phyloP scores from a whole-genome alignment of 2,113 vertebrate genomes.

The Centrocercus urophasianus region DNA sequence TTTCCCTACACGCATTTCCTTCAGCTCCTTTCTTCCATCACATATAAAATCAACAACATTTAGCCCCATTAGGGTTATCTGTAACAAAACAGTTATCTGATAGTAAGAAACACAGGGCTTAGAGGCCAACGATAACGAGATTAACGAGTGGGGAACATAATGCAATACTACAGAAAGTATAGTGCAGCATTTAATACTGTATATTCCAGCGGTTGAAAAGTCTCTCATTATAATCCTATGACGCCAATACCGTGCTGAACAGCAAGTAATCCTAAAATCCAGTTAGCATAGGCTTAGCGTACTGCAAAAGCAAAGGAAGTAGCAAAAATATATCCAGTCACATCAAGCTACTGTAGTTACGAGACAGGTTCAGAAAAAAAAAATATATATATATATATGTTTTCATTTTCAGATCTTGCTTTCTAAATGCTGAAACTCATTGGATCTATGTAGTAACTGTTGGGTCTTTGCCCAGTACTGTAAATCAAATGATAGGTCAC shows the following conservation, averaged over 20 bases:
- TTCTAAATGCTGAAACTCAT: not conserved
- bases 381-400: not conserved
- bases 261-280: constrained; percentile 33
- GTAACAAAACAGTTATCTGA: not conserved
- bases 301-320: not conserved
- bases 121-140: not conserved
- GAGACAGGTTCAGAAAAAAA: not conserved
- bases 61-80: not conserved
- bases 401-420: constrained; percentile 1
- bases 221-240: not conserved
- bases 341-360: not conserved
- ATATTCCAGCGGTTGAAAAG: not conserved
- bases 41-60: not conserved
- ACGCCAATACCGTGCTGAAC: not conserved
- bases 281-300: not conserved
- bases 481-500: constrained; percentile 7
- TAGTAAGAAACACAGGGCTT: not conserved
- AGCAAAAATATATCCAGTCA: not conserved
- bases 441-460: not conserved
- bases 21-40: not conserved
- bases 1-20: not conserved
- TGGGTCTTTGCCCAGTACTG: not conserved
- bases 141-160: not conserved
- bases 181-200: not conserved
- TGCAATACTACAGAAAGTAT: not conserved